Evolutionary conservation across 2,888 invertebrate species (phyloP), one percentile per base, ranked within the genome.

Genomic region (Candidula unifasciata): DNA sequence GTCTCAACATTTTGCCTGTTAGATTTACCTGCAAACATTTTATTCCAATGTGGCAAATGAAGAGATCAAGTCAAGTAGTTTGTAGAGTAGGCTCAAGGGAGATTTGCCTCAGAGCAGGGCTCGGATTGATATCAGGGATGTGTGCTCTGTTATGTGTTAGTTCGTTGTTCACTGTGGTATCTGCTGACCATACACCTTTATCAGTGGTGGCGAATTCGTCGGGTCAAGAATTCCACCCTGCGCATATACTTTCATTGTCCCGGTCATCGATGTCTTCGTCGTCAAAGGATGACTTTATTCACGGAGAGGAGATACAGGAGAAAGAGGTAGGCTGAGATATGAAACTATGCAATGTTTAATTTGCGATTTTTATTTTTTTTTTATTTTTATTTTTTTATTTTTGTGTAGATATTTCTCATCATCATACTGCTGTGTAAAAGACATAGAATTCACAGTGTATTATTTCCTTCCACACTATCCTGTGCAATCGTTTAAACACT

Each of bases 251-350:
- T 6, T 77, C 71, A 3, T 73, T 68, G 0, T 64, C 73, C 1
- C 54, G 6, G 18, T 68, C 76, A 30, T 66, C 68, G 6, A 21
- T n/a, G 10, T 52, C 44, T 30, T 60, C 54, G 68, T 33, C 76
- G 24, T 54, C 68, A 44, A 73, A 24, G 10, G 79, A 35, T 6
- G 52, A 30, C 24, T 18, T 6, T 27, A 44, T 68, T 13, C 66
- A 18, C 1, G 79, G 79, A 8, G 66, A 37, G 10, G 79, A 79
- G 27, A 79, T 79, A 73, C 80, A 69, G 57, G 80, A 80, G 57
- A 69, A 80, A 57, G 80, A 80, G 60, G 71, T 80, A 80, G 71
- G 71, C 18, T 73, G 3, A 10, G 13, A n/a, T n/a, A 27, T 73
- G n/a, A 44, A 37, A 16, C 0, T 3, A 35, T 37, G 3, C 21